A percentile compares a stretch with the other conserved stretches of the same genome.
phyloP scores from a whole-genome alignment of 2,113 vertebrate genomes.

The Hassar affinis region DNA sequence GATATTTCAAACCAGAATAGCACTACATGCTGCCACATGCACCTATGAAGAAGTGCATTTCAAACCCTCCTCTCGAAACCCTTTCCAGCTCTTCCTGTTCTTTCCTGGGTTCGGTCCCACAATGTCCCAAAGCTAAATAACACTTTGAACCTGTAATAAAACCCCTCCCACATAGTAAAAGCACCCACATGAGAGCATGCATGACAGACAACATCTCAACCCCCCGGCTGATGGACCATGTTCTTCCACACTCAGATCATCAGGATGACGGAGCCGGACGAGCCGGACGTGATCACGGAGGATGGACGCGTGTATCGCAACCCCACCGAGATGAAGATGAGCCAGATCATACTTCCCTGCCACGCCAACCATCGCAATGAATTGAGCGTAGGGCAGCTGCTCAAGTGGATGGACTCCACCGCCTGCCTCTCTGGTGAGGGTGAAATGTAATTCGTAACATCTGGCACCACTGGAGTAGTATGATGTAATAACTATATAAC shows the following conservation, averaged over 20 bases:
- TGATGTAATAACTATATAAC: background rate
- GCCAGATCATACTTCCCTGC: slow-evolving; percentile 92
- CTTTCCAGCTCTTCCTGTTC: background rate
- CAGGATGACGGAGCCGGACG: slow-evolving; percentile 41
- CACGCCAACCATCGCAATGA: slow-evolving; percentile 89
- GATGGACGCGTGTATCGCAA: slow-evolving; percentile 71
- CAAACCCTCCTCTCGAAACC: background rate
- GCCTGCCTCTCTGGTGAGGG: slow-evolving; percentile 89
- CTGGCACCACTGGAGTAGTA: background rate
- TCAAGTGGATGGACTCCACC: slow-evolving; percentile 96
- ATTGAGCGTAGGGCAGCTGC: slow-evolving; percentile 89
- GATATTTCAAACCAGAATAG: background rate
- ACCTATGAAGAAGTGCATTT: background rate
- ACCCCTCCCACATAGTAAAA: background rate
- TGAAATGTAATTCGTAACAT: background rate
- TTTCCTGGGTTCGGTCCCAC: background rate
- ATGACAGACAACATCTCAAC: background rate
- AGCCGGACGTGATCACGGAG: slow-evolving; percentile 57
- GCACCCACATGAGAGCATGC: background rate
- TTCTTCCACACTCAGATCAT: slow-evolving; percentile 14
- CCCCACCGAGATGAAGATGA: slow-evolving; percentile 94
- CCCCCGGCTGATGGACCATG: background rate
- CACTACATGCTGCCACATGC: slow-evolving; percentile 6
- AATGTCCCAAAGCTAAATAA: background rate
- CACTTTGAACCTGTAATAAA: slow-evolving; percentile 25